A percentile compares a stretch with the other conserved stretches of the same genome.
These are phyloP conservation scores for Trachurus trachurus DNA, from an alignment of 2,797 vertebrate species.

Conservation along the genomic window DNA sequence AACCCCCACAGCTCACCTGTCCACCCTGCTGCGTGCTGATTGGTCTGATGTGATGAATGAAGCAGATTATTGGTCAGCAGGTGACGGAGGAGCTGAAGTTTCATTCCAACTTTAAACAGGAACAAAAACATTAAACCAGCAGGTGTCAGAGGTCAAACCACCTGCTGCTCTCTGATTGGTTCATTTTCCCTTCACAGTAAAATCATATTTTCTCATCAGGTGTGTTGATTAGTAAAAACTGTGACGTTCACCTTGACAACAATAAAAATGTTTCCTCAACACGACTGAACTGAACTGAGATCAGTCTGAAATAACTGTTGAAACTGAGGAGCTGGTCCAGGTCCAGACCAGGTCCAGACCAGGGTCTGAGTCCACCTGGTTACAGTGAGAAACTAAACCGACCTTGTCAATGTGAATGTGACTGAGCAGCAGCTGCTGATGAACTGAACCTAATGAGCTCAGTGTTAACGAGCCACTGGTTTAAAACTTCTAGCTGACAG, in stretches of 20 bases:
- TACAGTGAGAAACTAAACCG: too few relatives aligned
- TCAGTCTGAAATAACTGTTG: too few relatives aligned
- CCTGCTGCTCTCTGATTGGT: not conserved
- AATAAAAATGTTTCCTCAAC: too few relatives aligned
- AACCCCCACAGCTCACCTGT: constrained; percentile 13
- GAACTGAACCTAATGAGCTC: not conserved
- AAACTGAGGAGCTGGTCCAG: too few relatives aligned
- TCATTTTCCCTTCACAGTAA: not conserved
- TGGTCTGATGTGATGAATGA: constrained; percentile 58
- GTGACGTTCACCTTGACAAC: too few relatives aligned
- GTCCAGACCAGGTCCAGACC: too few relatives aligned
- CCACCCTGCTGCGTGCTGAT: constrained; percentile 19
- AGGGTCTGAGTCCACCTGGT: too few relatives aligned
- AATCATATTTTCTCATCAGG: not conserved
- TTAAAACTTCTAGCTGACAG: not conserved
- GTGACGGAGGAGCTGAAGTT: constrained; percentile 13
- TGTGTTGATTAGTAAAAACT: not conserved
- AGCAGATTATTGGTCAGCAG: constrained; percentile 32
- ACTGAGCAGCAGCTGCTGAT: not conserved
- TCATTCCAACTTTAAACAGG: constrained; percentile 17
- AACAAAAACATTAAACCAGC: not conserved
- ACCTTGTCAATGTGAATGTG: too few relatives aligned
- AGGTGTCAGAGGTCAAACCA: not conserved
- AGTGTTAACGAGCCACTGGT: not conserved
- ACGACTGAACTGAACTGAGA: too few relatives aligned